Evolutionary conservation across 2,888 invertebrate genomes (phyloP).

Genomic region (Orchesella flavescens): DNA sequence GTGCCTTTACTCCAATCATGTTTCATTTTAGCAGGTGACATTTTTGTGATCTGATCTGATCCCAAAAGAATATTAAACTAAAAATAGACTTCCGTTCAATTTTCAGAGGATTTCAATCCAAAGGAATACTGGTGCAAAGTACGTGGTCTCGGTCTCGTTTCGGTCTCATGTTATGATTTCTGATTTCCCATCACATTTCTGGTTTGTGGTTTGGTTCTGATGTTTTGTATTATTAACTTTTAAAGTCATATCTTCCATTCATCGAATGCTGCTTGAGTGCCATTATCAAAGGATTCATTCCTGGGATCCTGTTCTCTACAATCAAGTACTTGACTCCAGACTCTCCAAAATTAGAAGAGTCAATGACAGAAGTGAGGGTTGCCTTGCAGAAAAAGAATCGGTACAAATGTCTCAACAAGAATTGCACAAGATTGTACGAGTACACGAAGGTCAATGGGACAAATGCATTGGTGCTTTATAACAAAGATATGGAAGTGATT

Average conservation of each 20-base stretch:
- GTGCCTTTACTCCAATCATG: constrained; percentile 38
- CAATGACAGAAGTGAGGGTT: no score
- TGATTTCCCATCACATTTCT: no score
- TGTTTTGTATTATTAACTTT: neutral
- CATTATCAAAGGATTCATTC: constrained; percentile 33
- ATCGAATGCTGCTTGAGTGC: constrained; percentile 24
- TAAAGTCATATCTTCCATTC: constrained; percentile 43
- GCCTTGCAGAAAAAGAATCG: neutral
- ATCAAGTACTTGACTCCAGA: constrained; percentile 44
- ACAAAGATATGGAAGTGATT: constrained; percentile 47
- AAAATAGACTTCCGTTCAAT: no score
- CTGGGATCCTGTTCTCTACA: constrained; percentile 39
- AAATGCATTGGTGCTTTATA: no score
- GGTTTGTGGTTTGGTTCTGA: neutral
- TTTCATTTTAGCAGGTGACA: constrained; percentile 37
- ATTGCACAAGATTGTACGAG: constrained; percentile 33
- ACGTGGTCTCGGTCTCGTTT: no score
- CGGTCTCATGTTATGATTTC: no score
- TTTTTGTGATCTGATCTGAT: no score
- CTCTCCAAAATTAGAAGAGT: constrained; percentile 24
- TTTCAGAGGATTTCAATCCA: constrained; percentile 34
- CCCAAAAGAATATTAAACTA: no score
- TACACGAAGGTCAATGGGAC: constrained; percentile 48
- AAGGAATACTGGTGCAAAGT: constrained; percentile 59
- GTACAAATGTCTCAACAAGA: constrained; percentile 29